Evolutionary conservation across 2,113 vertebrate genomes (phyloP), one percentile per base, ranked within the genome.

Genomic region (Eurystomus gularis): DNA sequence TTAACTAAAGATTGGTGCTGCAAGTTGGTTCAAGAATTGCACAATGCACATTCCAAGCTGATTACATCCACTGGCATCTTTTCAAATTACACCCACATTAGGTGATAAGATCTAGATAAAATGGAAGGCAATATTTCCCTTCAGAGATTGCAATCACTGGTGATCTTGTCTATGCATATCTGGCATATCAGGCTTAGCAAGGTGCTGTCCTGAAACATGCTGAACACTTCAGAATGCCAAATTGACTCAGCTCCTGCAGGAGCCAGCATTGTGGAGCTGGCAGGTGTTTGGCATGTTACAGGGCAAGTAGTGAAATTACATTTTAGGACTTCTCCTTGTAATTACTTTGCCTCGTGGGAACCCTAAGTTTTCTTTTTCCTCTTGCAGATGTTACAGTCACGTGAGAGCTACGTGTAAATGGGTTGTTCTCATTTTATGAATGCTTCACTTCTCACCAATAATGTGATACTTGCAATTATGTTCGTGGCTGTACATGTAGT

Each of bases 11-110:
- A 17, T 78, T 3, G 1, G 9, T 51, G 51, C 35, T 88, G 55
- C 60, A 78, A 90, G 14, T 66, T 76, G 17, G 20, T 78, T 92
- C 55, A 71, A 83, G 69, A 72, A 64, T 16, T 88, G 26, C 33
- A 28, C 60, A 86, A 71, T 25, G 48, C 15, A 60, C 68, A 75
- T 95, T 97, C 82, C 90, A 85, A 62, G 61, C 21, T 78, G 64
- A 90, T 94, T 94, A 78, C 51, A 84, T 52, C 33, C 48, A 83
- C 76, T 93, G 83, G 46, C 17, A 75, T 75, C 60, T 95, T 94
- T 92, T 78, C 55, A 78, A 75, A 66, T 81, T 94, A 24, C 55
- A 68, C 31, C 18, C 48, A 61, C 72, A 94, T 81, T 8, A 81
- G 24, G 35, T 78, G 90, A 88, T 88, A 84, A 82, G 48, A 92